Base-by-base conservation (phyloP, 2,888 invertebrate species). In the Molanna angustata region DNA sequence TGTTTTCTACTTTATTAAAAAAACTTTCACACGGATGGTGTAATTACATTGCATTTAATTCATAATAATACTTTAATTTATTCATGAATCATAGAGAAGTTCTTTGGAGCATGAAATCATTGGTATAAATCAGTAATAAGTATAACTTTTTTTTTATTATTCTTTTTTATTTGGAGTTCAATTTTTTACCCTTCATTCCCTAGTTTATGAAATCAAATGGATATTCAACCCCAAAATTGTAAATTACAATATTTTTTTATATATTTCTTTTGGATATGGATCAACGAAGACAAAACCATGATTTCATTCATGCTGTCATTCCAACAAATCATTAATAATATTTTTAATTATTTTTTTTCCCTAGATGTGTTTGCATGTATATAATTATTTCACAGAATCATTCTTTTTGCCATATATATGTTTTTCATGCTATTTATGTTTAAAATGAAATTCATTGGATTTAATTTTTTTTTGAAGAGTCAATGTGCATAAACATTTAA, bases 331-430 rank as follows among this genome's bases (percentile, higher is more conserved):
- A 44, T 50, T 41, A 46, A 27, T 55, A 43, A n/a, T n/a, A n/a
- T n/a, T n/a, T n/a, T n/a, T n/a, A n/a, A 52, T 9, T 33, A 19
- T 39, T 19, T 48, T 27, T 35, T 16, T 47, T 16, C 47, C 52
- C 32, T 54, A 52, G 35, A 58, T 53, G 58, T 58, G 58, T 58
- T 58, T 58, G 58, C 58, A 58, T 58, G 58, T 48, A 49, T 54
- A 54, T 32, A 43, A 52, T 37, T 47, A 39, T 53, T 42, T 57
- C 33, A 53, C 51, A 41, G 33, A 18, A 49, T 45, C 17, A 40
- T 22, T 46, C 44, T 40, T 50, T 52, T 49, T 53, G 45, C 49
- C 39, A 48, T 53, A 54, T n/a, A n/a, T 49, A 53, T 55, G 55
- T 57, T 57, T 56, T 57, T 32, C 53, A 47, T 57, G 51, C 46